phyloP scores from a whole-genome alignment of 2,113 vertebrate genomes.

The Podocnemis expansa region DNA sequence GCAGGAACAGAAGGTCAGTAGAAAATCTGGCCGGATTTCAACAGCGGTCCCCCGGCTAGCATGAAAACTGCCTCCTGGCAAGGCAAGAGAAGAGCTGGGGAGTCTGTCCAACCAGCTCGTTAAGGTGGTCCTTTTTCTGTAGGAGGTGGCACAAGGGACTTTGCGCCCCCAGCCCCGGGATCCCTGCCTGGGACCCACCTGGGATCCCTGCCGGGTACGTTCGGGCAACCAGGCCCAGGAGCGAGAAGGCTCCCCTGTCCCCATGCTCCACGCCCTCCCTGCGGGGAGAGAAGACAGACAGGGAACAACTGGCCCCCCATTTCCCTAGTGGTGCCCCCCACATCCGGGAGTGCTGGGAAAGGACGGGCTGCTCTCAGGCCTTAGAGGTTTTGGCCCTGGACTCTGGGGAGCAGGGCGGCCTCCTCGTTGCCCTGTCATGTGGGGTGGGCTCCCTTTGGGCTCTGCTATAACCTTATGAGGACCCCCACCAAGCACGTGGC shows the following conservation, averaged over 20 bases:
- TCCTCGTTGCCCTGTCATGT: not conserved
- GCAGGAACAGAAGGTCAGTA: constrained; percentile 10
- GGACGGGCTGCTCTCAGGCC: not conserved
- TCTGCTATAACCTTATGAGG: not conserved
- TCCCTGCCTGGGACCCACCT: not conserved
- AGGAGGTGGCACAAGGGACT: not conserved
- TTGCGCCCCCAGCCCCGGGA: not conserved
- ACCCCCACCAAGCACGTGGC: not conserved
- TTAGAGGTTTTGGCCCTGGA: not conserved
- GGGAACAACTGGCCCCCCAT: not conserved
- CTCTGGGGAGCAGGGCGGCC: not conserved
- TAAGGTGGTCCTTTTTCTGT: constrained; percentile 68
- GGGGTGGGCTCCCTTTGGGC: not conserved
- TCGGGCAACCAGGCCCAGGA: not conserved
- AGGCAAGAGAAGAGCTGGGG: not conserved
- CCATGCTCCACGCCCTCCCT: not conserved
- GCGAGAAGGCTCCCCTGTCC: not conserved
- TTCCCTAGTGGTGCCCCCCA: not conserved
- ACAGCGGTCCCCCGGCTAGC: constrained; percentile 22
- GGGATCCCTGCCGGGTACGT: not conserved
- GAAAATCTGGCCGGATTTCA: constrained; percentile 13
- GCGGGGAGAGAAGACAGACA: not conserved
- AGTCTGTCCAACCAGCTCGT: constrained; percentile 43
- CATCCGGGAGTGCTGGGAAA: too few species aligned
- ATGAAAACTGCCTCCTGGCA: constrained; percentile 46